These are phyloP conservation scores for Portevinia maculata DNA, from an alignment of 2,888 invertebrate species.

Conservation along the genomic window DNA sequence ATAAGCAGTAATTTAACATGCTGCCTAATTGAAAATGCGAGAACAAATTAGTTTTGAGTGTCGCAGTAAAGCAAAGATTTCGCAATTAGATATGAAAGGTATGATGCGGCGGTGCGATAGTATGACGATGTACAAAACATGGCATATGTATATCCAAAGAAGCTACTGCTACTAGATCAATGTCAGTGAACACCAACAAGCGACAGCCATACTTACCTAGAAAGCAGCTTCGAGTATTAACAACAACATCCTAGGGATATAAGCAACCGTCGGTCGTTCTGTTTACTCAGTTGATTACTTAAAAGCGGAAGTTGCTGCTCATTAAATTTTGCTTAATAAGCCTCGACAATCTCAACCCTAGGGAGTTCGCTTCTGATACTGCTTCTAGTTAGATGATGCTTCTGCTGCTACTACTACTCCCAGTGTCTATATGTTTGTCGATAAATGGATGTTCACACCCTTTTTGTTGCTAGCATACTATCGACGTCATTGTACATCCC, in stretches of 20 bases:
- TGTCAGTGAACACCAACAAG: slow-evolving; percentile 51
- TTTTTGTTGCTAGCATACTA: background rate
- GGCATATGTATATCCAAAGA: background rate
- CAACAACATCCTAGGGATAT: slow-evolving; percentile 15
- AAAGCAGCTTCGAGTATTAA: slow-evolving; percentile 11
- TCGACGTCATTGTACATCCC: background rate
- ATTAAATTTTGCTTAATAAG: slow-evolving; percentile 74
- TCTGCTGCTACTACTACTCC: slow-evolving; percentile 9
- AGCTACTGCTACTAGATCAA: slow-evolving; percentile 19
- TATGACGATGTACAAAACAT: slow-evolving; percentile 6
- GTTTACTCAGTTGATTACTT: slow-evolving; percentile 70
- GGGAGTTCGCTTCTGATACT: slow-evolving; percentile 11
- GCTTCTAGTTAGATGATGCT: no score
- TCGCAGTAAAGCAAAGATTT: slow-evolving; percentile 52
- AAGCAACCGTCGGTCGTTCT: slow-evolving; percentile 54
- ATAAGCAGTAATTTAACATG: slow-evolving; percentile 68
- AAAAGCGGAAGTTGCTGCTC: slow-evolving; percentile 69
- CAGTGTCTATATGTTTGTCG: slow-evolving; percentile 54
- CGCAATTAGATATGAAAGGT: slow-evolving; percentile 55
- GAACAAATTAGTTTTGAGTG: slow-evolving; percentile 69
- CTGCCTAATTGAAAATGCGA: slow-evolving; percentile 71
- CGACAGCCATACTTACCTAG: background rate
- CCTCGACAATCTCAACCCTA: slow-evolving; percentile 58
- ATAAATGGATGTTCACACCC: slow-evolving; percentile 68
- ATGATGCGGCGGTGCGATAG: no score